A percentile compares a stretch with the other conserved stretches of the same genome.
Evolutionary conservation across 2,113 vertebrate genomes (phyloP).

Genomic region (Rhinichthys klamathensis): DNA sequence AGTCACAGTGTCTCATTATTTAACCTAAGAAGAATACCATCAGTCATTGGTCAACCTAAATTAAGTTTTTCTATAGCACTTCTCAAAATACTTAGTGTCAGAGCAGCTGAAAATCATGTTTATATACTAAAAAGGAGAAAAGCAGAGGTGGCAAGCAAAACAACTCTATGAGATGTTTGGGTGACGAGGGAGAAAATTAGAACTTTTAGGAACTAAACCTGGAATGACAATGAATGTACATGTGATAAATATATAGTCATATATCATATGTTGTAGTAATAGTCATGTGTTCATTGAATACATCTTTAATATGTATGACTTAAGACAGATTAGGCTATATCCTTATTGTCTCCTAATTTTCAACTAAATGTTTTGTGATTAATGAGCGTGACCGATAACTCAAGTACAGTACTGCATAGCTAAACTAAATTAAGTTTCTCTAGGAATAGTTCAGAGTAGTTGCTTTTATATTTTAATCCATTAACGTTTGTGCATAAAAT

Average conservation of each 20-base stretch:
- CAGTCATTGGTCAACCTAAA: not conserved
- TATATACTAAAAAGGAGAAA: not conserved
- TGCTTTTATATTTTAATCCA: too few relatives aligned
- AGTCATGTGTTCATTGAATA: not conserved
- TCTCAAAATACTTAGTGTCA: not conserved
- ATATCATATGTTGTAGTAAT: not conserved
- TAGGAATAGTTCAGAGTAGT: too few relatives aligned
- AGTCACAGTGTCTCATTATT: not conserved
- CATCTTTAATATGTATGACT: not conserved
- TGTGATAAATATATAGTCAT: not conserved
- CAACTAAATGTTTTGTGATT: too few relatives aligned
- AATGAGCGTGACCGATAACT: too few relatives aligned
- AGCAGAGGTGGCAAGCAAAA: not conserved
- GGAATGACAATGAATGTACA: not conserved
- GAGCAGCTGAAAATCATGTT: not conserved
- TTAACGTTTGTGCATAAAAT: too few relatives aligned
- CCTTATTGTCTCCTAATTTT: not conserved
- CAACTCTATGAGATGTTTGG: not conserved
- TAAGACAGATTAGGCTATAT: not conserved
- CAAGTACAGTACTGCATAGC: not conserved
- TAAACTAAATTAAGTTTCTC: not conserved
- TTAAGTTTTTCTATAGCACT: not conserved
- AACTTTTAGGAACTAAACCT: not conserved
- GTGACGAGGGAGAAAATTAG: not conserved
- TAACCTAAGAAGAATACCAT: not conserved